Evolutionary conservation across 1,140 invertebrate species (phyloP).

Genomic region (Adelges cooleyi): DNA sequence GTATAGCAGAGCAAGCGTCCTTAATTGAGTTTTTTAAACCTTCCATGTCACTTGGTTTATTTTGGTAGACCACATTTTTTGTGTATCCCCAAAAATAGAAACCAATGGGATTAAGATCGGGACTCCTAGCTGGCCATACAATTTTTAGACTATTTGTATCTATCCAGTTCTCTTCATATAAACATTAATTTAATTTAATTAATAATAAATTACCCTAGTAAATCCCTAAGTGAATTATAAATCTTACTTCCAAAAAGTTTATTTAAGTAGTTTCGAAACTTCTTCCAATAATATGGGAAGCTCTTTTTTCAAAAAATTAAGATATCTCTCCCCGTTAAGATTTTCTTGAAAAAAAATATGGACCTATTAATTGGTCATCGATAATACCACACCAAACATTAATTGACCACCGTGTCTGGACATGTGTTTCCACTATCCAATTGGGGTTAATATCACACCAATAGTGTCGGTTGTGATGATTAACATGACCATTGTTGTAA

Average conservation of each 20-base stretch:
- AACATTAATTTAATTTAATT: too few relatives aligned
- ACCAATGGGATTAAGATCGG: background rate
- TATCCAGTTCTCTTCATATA: background rate
- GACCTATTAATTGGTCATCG: slow-evolving; percentile 34
- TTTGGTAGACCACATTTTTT: background rate
- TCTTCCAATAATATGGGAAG: too few relatives aligned
- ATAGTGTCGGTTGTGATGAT: slow-evolving; percentile 35
- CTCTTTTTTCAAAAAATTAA: too few relatives aligned
- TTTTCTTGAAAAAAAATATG: slow-evolving; percentile 34
- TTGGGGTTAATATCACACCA: slow-evolving; percentile 34
- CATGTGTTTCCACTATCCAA: slow-evolving; percentile 31
- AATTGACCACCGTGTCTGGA: slow-evolving; percentile 32
- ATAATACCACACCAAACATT: slow-evolving; percentile 37
- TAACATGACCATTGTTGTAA: slow-evolving; percentile 33
- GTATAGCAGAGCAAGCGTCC: background rate
- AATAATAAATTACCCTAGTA: too few relatives aligned
- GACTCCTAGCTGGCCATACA: background rate
- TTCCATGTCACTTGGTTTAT: background rate
- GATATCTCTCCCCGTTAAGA: slow-evolving; percentile 32
- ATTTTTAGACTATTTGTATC: background rate
- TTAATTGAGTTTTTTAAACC: background rate
- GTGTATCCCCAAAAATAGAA: background rate
- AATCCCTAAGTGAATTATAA: background rate
- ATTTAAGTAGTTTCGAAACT: too few relatives aligned
- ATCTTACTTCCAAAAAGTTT: background rate